Conservation (phyloP, 2,113 vertebrate species). For the Athene cunicularia region DNA sequence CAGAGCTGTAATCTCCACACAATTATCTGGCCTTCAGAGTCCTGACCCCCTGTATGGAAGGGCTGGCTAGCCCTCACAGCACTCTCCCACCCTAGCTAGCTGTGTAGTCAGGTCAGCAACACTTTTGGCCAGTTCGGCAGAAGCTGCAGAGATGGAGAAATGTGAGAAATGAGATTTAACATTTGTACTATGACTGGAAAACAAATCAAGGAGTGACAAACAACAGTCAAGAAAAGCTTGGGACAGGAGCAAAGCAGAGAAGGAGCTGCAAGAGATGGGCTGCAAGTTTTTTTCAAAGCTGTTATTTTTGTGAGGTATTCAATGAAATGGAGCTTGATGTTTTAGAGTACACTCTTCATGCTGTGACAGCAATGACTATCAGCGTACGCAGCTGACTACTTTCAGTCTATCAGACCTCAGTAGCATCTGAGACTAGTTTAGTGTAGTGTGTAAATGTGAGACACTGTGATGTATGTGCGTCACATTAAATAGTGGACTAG, state of each 20-base stretch:
- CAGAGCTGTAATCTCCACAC: neutral
- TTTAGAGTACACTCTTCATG: neutral
- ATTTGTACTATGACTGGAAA: neutral
- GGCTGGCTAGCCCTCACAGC: neutral
- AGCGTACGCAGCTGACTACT: constrained; percentile 28
- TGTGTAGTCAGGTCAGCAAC: neutral
- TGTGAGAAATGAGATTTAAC: neutral
- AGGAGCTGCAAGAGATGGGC: neutral
- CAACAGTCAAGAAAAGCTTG: neutral
- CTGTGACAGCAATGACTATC: neutral
- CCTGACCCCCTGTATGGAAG: rapidly evolving
- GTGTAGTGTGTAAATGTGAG: neutral
- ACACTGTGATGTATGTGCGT: neutral
- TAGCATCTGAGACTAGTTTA: neutral
- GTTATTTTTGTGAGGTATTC: neutral
- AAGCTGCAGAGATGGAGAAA: neutral
- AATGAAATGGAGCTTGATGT: neutral
- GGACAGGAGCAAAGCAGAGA: neutral
- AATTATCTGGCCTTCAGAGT: neutral
- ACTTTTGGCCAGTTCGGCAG: neutral
- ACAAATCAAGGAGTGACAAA: neutral
- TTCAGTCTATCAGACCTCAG: neutral
- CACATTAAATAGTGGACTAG: neutral
- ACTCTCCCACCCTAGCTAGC: neutral
- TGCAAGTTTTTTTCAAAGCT: constrained; percentile 21